A percentile compares a stretch with the other conserved stretches of the same genome.
phyloP scores from a whole-genome alignment of 1,140 invertebrate species.

The Papilio dardanus region DNA sequence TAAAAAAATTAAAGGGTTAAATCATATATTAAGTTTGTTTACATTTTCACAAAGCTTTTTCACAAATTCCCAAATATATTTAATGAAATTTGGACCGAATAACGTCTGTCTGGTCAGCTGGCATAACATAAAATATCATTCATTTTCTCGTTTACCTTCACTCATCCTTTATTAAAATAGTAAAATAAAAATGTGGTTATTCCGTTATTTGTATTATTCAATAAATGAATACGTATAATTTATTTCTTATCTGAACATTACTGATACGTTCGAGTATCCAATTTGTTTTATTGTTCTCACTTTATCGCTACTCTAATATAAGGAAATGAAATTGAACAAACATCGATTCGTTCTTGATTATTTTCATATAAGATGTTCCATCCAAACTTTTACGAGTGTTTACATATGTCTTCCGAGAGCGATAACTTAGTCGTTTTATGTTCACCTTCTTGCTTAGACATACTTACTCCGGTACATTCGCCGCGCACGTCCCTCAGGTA shows the following conservation, averaged over 20 bases:
- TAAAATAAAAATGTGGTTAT: slow-evolving; percentile 21
- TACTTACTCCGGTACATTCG: slow-evolving; percentile 69
- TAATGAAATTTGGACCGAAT: not conserved
- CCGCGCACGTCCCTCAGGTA: slow-evolving; percentile 66
- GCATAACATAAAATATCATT: slow-evolving; percentile 3
- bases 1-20: not conserved
- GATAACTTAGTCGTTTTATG: slow-evolving; percentile 81
- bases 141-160: slow-evolving; percentile 13
- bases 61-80: not conserved
- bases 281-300: slow-evolving; percentile 30
- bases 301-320: slow-evolving; percentile 19
- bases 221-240: slow-evolving; percentile 29
- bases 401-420: slow-evolving; percentile 77
- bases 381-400: slow-evolving; percentile 75
- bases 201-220: slow-evolving; percentile 11
- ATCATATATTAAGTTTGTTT: not conserved
- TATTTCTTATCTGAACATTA: slow-evolving; percentile 29
- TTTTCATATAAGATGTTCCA: slow-evolving; percentile 73
- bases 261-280: slow-evolving; percentile 36
- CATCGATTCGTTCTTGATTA: slow-evolving; percentile 72
- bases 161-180: slow-evolving; percentile 13
- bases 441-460: slow-evolving; percentile 67
- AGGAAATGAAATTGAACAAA: slow-evolving; percentile 34
- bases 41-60: not conserved
- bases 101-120: slow-evolving; percentile 7